Evolutionary conservation across 2,797 vertebrate genomes (phyloP).

Genomic region (Hemitrygon akajei): DNA sequence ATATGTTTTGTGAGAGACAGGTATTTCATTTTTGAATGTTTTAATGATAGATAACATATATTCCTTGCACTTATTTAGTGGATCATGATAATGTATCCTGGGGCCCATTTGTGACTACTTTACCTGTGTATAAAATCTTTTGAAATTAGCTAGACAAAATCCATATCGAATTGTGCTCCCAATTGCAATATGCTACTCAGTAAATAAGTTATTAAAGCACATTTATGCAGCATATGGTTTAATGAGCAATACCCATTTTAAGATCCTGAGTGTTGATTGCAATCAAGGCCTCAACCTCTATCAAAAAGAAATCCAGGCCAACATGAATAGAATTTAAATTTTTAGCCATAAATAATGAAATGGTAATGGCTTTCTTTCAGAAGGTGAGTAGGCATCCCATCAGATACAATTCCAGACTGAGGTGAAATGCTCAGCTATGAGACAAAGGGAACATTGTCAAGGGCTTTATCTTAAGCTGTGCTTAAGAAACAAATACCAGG

Average conservation of each 20-base stretch:
- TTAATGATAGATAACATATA: too few species aligned
- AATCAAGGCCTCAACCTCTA: not conserved
- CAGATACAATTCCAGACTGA: not conserved
- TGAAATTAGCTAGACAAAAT: constrained; percentile 45
- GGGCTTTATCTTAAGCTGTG: too few species aligned
- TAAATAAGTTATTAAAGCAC: not conserved
- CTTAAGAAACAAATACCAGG: too few species aligned
- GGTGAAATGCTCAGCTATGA: not conserved
- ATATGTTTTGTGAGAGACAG: too few species aligned
- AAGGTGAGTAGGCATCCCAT: not conserved
- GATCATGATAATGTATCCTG: not conserved
- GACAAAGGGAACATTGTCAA: not conserved
- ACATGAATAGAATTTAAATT: not conserved
- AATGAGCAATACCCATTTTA: not conserved
- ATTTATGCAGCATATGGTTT: not conserved
- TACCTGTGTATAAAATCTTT: not conserved
- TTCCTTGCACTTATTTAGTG: too few species aligned
- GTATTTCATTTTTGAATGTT: too few species aligned
- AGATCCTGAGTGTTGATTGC: not conserved
- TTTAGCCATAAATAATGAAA: constrained; percentile 7
- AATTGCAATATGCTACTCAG: not conserved
- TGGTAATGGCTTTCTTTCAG: not conserved
- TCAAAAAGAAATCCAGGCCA: not conserved
- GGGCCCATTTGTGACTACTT: too few species aligned
- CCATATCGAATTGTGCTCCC: constrained; percentile 47